Evolutionary conservation across 2,113 vertebrate species (phyloP), one percentile per base, ranked within the genome.

Genomic region (Hypocryptadius cinnamomeus): DNA sequence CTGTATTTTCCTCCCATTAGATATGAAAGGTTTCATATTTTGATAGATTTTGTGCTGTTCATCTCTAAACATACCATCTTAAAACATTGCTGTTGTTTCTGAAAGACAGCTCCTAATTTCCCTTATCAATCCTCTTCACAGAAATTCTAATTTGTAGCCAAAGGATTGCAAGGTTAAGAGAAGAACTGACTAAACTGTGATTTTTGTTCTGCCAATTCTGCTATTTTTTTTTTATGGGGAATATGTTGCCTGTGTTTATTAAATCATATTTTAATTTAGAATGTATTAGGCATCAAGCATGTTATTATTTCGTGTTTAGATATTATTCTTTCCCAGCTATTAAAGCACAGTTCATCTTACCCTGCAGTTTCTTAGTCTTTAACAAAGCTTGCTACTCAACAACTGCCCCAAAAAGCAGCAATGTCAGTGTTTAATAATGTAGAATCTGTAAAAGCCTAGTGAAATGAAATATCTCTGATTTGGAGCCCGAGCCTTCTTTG

Each of bases 141-240:
- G 82, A 93, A 95, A 88, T 92, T 95, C 85, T 96, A 53, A 96
- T 95, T 92, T 79, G 90, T 95, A 95, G 95, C 96, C 95, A 96
- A 94, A 96, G 91, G 89, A 96, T 74, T 94, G 87, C 11, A 35
- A 96, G 96, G 94, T 96, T 96, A 96, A 92, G 90, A 92, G 95
- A 90, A 93, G 85, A 96, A 96, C 90, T 96, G 96, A 88, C 95
- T 96, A 96, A 96, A 96, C 95, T 95, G 95, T 96, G 95, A 96
- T 96, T 94, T 95, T 94, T 93, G 91, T 95, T 95, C 93, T 96
- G 95, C 95, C 95, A 96, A 94, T 95, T 96, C 91, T 91, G 64
- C 47, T 53, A 3, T 37, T 85, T 93, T 87, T 87, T 77, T 69
- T 83, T 47, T 7, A 61, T 69, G 35, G 28, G 56, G 87, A 96